These are phyloP conservation scores for Henricia sp. DNA, from an alignment of 53 echinoderm and acorn worm species.

Conservation along the genomic window DNA sequence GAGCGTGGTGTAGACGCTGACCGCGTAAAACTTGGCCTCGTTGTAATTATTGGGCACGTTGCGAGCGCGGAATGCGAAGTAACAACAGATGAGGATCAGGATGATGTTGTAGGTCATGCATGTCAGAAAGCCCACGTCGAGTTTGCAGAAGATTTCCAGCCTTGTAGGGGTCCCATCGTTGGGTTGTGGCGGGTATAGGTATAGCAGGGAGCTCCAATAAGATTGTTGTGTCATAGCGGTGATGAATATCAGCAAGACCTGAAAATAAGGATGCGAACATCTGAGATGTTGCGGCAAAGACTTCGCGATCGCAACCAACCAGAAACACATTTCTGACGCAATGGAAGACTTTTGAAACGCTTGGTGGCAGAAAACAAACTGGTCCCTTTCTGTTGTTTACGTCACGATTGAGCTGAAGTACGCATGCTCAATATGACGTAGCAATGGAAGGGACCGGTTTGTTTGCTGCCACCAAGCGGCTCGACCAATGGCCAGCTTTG, in stretches of 20 bases:
- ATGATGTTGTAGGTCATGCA: slow-evolving; percentile 25
- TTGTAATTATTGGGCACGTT: slow-evolving; percentile 56
- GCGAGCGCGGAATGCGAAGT: slow-evolving; percentile 33
- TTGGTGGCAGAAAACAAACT: no score
- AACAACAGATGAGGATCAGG: not conserved
- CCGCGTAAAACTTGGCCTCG: slow-evolving; percentile 50
- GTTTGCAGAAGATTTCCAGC: slow-evolving; percentile 25
- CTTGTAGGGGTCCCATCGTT: not conserved
- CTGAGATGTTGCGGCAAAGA: not conserved
- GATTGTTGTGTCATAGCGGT: slow-evolving; percentile 7
- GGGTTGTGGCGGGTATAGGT: slow-evolving; percentile 5
- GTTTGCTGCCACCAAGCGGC: no score
- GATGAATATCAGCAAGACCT: slow-evolving; percentile 10
- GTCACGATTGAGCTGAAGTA: no score
- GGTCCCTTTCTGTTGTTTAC: no score
- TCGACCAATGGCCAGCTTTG: no score
- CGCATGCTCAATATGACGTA: no score
- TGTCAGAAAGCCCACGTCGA: slow-evolving; percentile 1
- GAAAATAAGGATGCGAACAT: not conserved
- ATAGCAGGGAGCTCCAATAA: slow-evolving; percentile 20
- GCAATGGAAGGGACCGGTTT: no score
- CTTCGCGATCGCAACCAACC: not conserved
- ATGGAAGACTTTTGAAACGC: no score
- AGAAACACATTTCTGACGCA: no score
- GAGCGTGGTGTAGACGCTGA: slow-evolving; percentile 53